Evolutionary conservation across 2,888 invertebrate genomes (phyloP), one percentile per base, ranked within the genome.

Genomic region (Trissolcus brochymenae): DNA sequence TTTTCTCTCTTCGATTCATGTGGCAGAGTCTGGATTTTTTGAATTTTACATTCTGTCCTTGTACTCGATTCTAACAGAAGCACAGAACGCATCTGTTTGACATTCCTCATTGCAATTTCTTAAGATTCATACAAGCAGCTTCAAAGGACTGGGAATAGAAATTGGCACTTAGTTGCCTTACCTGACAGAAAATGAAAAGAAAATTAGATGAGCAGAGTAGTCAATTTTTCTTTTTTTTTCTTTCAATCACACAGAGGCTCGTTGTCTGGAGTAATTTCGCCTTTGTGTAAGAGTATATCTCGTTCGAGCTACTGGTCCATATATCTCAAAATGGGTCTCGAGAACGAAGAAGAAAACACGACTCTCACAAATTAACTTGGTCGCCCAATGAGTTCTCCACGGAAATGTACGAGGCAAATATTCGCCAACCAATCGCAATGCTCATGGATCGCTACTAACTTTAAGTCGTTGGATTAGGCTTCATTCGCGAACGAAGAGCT

Each of bases 281-380:
- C 82, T 85, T 84, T 85, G 84, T 84, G 80, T 79, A 82, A 64
- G 76, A 62, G 82, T 80, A 81, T 79, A 81, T 78, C 81, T 49
- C 67, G 76, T 82, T 84, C 82, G 81, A 77, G 80, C 78, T 79
- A 62, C 77, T 53, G 80, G 82, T 84, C 86, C 86, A 81, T 86
- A 85, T 85, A 85, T 85, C 83, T 86, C 78, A 79, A 79, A 82
- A 81, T 79, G 80, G 79, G 80, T 80, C 66, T 67, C 64, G 59
- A 78, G 77, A 55, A 80, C 72, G 66, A 76, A 65, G 74, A 68
- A 78, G 74, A 79, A 79, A 81, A 70, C 71, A 80, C 62, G 82
- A 81, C 79, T 85, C 84, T 84, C 84, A 81, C 86, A 87, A 87
- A 87, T 87, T 87, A 87, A 87, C 86, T 83, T 78, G 79, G 81